Conservation (phyloP, 2,113 vertebrate species). For the Xiphophorus hellerii region DNA sequence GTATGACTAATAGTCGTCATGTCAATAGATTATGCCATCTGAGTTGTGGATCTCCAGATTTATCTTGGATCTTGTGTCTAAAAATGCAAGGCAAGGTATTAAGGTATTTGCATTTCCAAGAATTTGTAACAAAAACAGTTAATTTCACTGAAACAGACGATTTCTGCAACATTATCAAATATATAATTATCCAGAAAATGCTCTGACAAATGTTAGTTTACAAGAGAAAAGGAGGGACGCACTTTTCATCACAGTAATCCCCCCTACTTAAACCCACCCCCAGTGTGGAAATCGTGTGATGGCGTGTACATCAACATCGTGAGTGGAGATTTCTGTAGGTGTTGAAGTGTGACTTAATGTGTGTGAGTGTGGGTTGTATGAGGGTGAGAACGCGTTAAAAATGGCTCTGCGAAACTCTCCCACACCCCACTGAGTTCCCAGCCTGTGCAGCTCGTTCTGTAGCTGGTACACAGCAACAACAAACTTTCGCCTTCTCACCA, state of each 20-base stretch:
- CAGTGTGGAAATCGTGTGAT: constrained; percentile 15
- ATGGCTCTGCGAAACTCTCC: constrained; percentile 36
- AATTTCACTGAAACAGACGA: constrained; percentile 12
- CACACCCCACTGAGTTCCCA: constrained; percentile 48
- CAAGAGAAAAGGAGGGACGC: background rate
- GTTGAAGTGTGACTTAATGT: constrained; percentile 25
- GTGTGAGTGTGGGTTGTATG: constrained; percentile 31
- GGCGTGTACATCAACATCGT: constrained; percentile 8
- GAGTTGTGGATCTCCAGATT: background rate
- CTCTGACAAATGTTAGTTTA: constrained; percentile 1
- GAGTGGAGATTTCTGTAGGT: constrained; percentile 42
- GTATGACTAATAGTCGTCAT: background rate
- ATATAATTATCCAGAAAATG: background rate
- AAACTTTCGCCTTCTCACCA: constrained; percentile 49
- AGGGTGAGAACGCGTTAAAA: constrained; percentile 57
- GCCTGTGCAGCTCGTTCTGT: constrained; percentile 23
- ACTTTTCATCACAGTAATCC: constrained; percentile 7
- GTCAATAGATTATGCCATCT: background rate
- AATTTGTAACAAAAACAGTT: constrained; percentile 11
- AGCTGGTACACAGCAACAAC: background rate
- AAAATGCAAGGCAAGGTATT: too few species aligned
- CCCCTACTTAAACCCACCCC: background rate
- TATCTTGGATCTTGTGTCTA: background rate
- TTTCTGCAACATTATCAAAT: constrained; percentile 9
- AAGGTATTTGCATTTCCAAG: background rate